phyloP scores from a whole-genome alignment of 2,113 vertebrate genomes.

The Thinocorus orbignyianus region DNA sequence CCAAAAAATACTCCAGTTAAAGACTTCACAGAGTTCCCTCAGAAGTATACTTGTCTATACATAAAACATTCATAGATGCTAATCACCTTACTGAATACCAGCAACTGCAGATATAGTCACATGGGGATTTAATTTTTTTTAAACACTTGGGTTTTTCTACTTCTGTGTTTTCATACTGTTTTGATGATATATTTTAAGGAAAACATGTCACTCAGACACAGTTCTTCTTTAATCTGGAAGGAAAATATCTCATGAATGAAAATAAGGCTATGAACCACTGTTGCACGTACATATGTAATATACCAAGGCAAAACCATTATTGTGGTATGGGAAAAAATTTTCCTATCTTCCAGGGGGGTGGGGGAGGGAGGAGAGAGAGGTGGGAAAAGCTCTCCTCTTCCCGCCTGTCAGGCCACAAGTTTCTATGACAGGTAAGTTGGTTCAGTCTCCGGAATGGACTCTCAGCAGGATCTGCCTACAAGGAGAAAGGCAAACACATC shows the following conservation, averaged over 20 bases:
- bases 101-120: background rate
- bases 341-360: background rate
- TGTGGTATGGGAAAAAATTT: background rate
- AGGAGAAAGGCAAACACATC: background rate
- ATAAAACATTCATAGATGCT: background rate
- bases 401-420: background rate
- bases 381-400: background rate
- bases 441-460: background rate
- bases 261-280: background rate
- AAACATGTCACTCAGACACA: background rate
- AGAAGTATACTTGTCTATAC: background rate
- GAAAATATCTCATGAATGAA: background rate
- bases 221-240: background rate
- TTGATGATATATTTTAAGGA: background rate
- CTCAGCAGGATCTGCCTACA: background rate
- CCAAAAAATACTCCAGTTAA: background rate
- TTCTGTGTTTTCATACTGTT: background rate
- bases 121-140: background rate
- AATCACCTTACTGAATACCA: background rate
- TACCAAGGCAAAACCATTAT: background rate
- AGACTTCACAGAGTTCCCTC: background rate
- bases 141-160: background rate
- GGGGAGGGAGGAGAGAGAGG: background rate
- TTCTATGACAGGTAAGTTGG: background rate
- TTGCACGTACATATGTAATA: background rate